phyloP scores from a whole-genome alignment of 2,797 vertebrate species.

The Pterois miles region DNA sequence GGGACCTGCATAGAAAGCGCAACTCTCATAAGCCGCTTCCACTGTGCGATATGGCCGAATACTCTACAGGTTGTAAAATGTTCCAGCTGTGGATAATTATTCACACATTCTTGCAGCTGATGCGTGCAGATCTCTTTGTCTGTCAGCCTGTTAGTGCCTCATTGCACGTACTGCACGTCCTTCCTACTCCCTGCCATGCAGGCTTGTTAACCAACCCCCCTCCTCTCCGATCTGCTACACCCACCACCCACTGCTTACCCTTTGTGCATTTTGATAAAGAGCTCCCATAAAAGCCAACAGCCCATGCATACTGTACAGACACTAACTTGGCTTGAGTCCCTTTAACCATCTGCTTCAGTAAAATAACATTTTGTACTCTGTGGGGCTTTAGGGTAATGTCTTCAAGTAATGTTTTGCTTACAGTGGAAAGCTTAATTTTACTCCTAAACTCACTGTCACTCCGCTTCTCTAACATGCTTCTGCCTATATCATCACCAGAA shows the following conservation, averaged over 20 bases:
- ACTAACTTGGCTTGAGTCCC: neutral
- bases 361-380: neutral
- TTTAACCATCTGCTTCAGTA: neutral
- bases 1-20: neutral
- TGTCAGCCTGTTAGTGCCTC: neutral
- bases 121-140: slow-evolving; percentile 52
- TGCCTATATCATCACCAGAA: neutral
- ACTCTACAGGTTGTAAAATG: slow-evolving; percentile 11
- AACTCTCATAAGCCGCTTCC: neutral
- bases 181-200: neutral
- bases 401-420: neutral
- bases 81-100: slow-evolving; percentile 16
- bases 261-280: slow-evolving; percentile 45
- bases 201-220: slow-evolving; percentile 28
- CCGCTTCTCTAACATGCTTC: neutral
- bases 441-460: neutral
- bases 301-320: slow-evolving; percentile 19
- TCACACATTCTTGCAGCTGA: slow-evolving; percentile 24
- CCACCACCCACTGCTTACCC: slow-evolving; percentile 29
- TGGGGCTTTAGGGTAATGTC: neutral
- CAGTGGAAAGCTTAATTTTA: neutral
- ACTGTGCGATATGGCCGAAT: neutral
- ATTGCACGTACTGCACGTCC: slow-evolving; percentile 65
- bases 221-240: neutral
- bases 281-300: slow-evolving; percentile 16